Evolutionary conservation across 2,888 invertebrate genomes (phyloP).

Genomic region (Aradus depressus): DNA sequence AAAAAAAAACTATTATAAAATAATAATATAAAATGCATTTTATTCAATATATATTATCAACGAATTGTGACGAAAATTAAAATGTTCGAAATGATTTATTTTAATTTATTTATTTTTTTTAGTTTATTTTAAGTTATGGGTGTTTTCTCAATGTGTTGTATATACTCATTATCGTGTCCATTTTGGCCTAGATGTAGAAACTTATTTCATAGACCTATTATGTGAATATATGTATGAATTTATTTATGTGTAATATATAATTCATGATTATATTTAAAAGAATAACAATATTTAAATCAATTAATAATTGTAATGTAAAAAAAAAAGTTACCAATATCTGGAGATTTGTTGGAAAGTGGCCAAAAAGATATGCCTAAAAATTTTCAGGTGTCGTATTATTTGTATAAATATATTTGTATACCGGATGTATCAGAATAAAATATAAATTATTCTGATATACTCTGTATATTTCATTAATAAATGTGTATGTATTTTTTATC

Average conservation of each 20-base stretch:
- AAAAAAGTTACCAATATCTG: conserved; percentile 17
- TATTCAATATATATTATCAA: too few species aligned
- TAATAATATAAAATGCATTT: too few species aligned
- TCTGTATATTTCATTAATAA: background rate
- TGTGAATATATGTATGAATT: too few species aligned
- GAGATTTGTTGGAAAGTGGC: conserved; percentile 13
- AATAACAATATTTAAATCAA: conserved; percentile 15
- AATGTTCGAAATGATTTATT: too few species aligned
- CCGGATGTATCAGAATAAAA: too few species aligned
- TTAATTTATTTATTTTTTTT: too few species aligned
- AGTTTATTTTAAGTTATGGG: conserved; percentile 10
- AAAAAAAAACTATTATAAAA: too few species aligned
- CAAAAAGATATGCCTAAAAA: conserved; percentile 9
- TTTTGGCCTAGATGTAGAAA: conserved; percentile 16
- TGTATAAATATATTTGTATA: conserved; percentile 1
- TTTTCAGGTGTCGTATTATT: conserved; percentile 7
- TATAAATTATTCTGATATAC: background rate
- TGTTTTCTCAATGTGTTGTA: conserved; percentile 19
- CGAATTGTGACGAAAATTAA: too few species aligned
- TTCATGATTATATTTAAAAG: too few species aligned
- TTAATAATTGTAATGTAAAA: conserved; percentile 16
- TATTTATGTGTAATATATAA: conserved; percentile 12
- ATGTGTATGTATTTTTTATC: too few species aligned
- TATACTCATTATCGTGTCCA: conserved; percentile 13
- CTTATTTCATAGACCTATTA: too few species aligned